Base-by-base conservation (phyloP, 2,888 invertebrate species). In the Standfussiana lucernea region DNA sequence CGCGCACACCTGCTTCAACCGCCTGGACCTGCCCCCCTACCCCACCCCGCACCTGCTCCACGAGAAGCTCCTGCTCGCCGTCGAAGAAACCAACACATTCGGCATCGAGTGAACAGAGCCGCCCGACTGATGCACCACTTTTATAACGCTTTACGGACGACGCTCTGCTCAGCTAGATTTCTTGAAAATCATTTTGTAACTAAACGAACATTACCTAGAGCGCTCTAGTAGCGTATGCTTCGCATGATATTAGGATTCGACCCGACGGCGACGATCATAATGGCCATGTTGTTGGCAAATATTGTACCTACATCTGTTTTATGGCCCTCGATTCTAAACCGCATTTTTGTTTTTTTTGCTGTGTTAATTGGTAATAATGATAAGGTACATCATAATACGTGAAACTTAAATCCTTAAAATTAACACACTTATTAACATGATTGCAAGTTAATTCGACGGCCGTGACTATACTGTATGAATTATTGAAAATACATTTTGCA, bases 1-100 rank as follows among this genome's bases (percentile, higher is more conserved):
- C 86, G 99, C 99, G 1, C 99, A 99, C 95, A 99, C 99, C 7
- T 99, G 99, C 97, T 99, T 99, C 97, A 99, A 99, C 97, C 97
- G 99, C 37, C 97, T 99, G 90, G 99, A 99, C 96, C 97, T 99
- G 86, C 99, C 99, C 74, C 99, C 99, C 1, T 99, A 99, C 97
- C 99, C 99, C 73, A 98, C 99, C 6, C 98, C 98, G 68, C 99
- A 99, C 91, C 97, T 99, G 92, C 97, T 99, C 75, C 98, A 99
- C 93, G 99, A 99, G 94, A 99, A 99, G 93, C 97, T 99, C 24
- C 97, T 99, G 80, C 97, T 99, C 83, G 99, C 99, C 66, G 99
- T 99, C 56, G 99, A 99, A 93, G 99, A 99, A 95, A 99, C 99
- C 42, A 99, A 99, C 94, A 99, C 99, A 4, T 99, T 99, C 95